Percentiles rank a stretch among this genome's conserved stretches.
phyloP scores from a whole-genome alignment of 2,113 vertebrate genomes.

The Rafetus swinhoei region DNA sequence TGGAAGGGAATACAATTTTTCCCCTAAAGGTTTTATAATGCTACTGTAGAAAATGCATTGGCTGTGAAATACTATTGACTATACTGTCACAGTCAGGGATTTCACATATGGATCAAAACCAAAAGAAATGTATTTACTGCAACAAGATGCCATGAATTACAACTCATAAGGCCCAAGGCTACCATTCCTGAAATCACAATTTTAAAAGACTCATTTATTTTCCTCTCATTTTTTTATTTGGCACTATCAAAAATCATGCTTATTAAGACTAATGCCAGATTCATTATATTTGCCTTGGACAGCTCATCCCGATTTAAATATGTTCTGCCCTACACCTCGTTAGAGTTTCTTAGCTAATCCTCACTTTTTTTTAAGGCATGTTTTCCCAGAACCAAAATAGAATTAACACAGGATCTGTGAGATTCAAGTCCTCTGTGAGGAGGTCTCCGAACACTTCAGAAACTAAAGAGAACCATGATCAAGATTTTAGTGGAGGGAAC shows the following conservation, averaged over 20 bases:
- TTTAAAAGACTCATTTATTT: constrained; percentile 14
- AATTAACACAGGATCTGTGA: background rate
- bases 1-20: background rate
- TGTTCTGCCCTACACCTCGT: background rate
- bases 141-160: background rate
- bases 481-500: background rate
- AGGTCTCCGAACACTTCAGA: background rate
- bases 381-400: background rate
- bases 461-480: background rate
- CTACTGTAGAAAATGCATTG: background rate
- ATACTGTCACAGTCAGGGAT: background rate
- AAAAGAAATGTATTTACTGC: background rate
- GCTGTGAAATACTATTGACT: background rate
- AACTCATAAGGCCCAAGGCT: background rate
- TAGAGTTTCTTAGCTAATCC: background rate
- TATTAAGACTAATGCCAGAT: background rate
- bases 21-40: background rate
- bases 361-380: background rate
- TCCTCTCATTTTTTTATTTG: background rate
- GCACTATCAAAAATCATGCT: too few relatives aligned
- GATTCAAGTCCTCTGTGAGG: background rate
- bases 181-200: background rate
- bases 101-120: background rate
- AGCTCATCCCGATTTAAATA: background rate
- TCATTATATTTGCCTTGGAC: background rate